Evolutionary conservation across 1,140 invertebrate genomes (phyloP).

Genomic region (Drepana arcuata): DNA sequence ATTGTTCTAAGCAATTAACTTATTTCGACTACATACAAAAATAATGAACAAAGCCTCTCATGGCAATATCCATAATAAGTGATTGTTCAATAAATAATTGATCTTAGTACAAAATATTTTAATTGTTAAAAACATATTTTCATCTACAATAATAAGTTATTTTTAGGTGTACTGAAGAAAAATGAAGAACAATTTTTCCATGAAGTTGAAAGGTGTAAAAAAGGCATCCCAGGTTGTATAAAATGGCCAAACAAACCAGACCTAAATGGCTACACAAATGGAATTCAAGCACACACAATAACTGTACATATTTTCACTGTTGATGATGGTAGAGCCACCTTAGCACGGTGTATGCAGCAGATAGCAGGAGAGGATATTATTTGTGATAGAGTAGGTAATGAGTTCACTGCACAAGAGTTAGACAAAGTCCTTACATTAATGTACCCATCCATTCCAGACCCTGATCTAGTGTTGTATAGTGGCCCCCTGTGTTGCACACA

Average conservation of each 20-base stretch:
- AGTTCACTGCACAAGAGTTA: constrained; percentile 59
- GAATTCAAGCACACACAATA: constrained; percentile 64
- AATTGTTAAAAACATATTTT: too few species aligned
- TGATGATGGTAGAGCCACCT: constrained; percentile 72
- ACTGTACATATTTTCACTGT: constrained; percentile 55
- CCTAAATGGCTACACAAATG: constrained; percentile 73
- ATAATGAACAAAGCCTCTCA: too few species aligned
- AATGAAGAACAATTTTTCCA: constrained; percentile 71
- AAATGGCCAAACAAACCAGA: constrained; percentile 71
- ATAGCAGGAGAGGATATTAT: constrained; percentile 34
- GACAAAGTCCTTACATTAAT: constrained; percentile 60
- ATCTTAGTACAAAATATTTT: too few species aligned
- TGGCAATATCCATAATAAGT: too few species aligned
- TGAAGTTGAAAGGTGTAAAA: constrained; percentile 68
- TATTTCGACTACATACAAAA: too few species aligned
- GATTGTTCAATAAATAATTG: too few species aligned
- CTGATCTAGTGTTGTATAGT: constrained; percentile 77
- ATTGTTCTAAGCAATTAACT: too few species aligned
- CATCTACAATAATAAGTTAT: constrained; percentile 4
- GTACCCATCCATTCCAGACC: constrained; percentile 75
- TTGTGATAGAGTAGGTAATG: constrained; percentile 23
- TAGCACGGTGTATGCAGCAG: constrained; percentile 54
- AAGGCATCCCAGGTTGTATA: constrained; percentile 69
- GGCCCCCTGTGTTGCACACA: constrained; percentile 73
- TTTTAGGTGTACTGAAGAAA: constrained; percentile 73